Evolutionary conservation across 1,140 invertebrate species (phyloP), one percentile per base, ranked within the genome.

Genomic region (Pectinophora gossypiella): DNA sequence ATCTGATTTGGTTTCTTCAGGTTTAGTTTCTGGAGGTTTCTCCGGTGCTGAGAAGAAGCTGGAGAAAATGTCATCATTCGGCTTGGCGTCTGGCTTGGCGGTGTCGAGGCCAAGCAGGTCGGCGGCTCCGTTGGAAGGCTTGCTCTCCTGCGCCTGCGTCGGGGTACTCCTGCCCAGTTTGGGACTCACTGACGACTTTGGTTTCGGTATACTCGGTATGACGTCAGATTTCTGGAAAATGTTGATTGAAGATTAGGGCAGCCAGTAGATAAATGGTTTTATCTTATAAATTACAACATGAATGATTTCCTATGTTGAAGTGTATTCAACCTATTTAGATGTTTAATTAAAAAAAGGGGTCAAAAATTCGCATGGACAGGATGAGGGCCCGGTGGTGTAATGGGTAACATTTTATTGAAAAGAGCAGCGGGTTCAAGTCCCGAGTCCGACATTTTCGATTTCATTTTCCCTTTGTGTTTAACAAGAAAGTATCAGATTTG

Each of bases 31-130:
- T 61, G 58, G 76, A 68, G 58, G 74, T 70, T 74, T 82, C 15
- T 89, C 86, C 27, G 92, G 88, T 27, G 92, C 94, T 42, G 93
- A 95, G 56, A 95, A 85, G 68, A 95, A 95, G 61, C 91, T 92
- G 51, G 91, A 93, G 81, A 95, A 95, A 56, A 92, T 92, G 68
- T 95, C 94, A 65, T 94, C 93, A 81, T 57, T 94, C n/a, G n/a
- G n/a, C 44, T 76, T 74, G 50, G 80, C 50, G 72, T 88, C 71
- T 53, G 88, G 56, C 76, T 88, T 76, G 56, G 77, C 43, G 20
- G 87, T 76, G 27, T 82, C 81, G 5, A 90, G 68, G 2, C 88
- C 89, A 18, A 90, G 72, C 0, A 90, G 78, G 65, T 89, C 89
- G 54, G 85, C 75, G 23, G 79, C 72, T 7, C 75, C 89, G 43